Evolutionary conservation across 1,140 invertebrate genomes (phyloP).

Genomic region (Pseudomyrmex concolor): DNA sequence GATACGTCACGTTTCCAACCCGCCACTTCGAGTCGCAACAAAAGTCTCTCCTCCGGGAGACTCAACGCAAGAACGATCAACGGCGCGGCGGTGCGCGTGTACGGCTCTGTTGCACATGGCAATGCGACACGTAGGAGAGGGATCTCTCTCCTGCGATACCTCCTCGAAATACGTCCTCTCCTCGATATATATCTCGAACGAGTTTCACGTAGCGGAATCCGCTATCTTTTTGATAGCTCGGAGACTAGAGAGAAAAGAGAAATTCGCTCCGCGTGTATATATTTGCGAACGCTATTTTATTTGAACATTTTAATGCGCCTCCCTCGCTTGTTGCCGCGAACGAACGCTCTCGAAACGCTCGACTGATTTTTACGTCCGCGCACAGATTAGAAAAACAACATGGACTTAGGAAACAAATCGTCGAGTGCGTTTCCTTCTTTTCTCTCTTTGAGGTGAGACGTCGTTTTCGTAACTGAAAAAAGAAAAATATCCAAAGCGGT

Average conservation of each 20-base stretch:
- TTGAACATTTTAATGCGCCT: constrained; percentile 12
- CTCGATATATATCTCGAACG: background rate
- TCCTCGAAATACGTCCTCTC: background rate
- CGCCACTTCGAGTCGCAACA: constrained; percentile 35
- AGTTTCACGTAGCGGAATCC: background rate
- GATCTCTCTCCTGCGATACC: no score
- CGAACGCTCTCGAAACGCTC: background rate
- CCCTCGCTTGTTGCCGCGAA: constrained; percentile 35
- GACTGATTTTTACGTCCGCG: no score
- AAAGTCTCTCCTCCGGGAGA: constrained; percentile 38
- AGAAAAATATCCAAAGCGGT: background rate
- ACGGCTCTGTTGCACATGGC: background rate
- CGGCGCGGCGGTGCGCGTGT: background rate
- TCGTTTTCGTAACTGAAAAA: background rate
- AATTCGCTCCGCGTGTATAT: background rate
- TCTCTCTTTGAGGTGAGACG: background rate
- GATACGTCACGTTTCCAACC: constrained; percentile 64
- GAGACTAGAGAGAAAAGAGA: background rate
- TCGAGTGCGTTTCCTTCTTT: background rate
- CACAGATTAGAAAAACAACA: background rate
- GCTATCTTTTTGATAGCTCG: background rate
- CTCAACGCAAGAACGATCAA: background rate
- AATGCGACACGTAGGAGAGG: no score
- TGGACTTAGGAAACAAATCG: no score
- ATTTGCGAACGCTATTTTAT: constrained; percentile 2